Evolutionary conservation across 2,888 invertebrate genomes (phyloP).

Genomic region (Dorcus hopei): DNA sequence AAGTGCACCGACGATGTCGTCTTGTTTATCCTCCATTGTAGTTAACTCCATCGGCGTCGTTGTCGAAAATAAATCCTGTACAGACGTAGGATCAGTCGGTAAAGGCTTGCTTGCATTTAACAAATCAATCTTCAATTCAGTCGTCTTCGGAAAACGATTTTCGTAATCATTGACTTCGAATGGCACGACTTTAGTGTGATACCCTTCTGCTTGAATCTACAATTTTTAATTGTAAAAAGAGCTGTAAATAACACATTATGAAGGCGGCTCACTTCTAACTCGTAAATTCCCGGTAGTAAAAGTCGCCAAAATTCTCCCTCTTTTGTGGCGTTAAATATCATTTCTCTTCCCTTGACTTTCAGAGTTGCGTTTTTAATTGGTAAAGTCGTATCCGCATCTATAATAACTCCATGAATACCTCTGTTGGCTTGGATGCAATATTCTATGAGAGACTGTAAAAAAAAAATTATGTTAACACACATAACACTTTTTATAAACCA

Average conservation of each 20-base stretch:
- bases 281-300: slow-evolving; percentile 60
- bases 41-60: not conserved
- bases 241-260: no score
- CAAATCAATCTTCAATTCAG: slow-evolving; percentile 7
- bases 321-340: slow-evolving; percentile 54
- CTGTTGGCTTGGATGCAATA: slow-evolving; percentile 56
- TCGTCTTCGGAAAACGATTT: slow-evolving; percentile 10
- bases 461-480: slow-evolving; percentile 12
- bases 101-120: slow-evolving; percentile 8
- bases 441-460: slow-evolving; percentile 52
- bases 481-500: no score
- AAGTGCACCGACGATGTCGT: not conserved
- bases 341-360: slow-evolving; percentile 55
- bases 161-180: slow-evolving; percentile 12
- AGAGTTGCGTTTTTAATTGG: slow-evolving; percentile 53
- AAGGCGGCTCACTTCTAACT: slow-evolving; percentile 48
- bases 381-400: slow-evolving; percentile 48
- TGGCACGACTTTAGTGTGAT: slow-evolving; percentile 10
- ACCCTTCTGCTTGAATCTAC: slow-evolving; percentile 19
- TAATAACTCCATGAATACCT: slow-evolving; percentile 60
- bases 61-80: not conserved
- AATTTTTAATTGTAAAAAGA: not conserved
- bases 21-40: not conserved
- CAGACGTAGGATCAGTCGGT: slow-evolving; percentile 2
- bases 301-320: slow-evolving; percentile 66